Evolutionary conservation across 1,140 invertebrate genomes (phyloP), one percentile per base, ranked within the genome.

Genomic region (Nasonia giraulti): DNA sequence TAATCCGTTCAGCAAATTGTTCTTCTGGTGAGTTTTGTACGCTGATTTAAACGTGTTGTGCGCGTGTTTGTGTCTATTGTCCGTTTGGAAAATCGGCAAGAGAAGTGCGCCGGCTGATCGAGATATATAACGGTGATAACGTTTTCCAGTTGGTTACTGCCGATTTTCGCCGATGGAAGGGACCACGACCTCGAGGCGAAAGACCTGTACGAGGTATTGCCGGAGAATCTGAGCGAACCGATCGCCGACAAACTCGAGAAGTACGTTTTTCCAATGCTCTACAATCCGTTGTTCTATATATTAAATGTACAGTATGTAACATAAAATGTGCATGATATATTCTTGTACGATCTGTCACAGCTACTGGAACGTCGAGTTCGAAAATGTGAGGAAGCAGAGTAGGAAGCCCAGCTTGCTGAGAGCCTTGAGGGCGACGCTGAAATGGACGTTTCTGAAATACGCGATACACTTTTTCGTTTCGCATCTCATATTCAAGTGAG

Each of bases 321-420:
- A n/a, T n/a, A 68, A 68, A 23, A 68, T 1, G 11, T 47, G n/a
- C 23, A 23, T 68, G 0, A 23, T 68, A 2, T n/a, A 23, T 68
- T 12, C 66, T 66, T n/a, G 62, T 11, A 71, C 27, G 20, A 31
- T 71, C 31, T 17, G 68, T 40, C 23, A 71, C 47, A 87, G 86
- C 0, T 33, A 44, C 33, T 87, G 86, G 86, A 69, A 71, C 17
- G 88, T 91, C 75, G 94, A 94, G 88, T 77, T 93, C 27, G 85
- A 87, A 37, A 85, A 84, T 4, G 91, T 93, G 0, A 87, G 88
- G 77, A 83, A 87, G 0, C 89, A 91, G 37, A 88, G 89, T 1
- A 78, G 87, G 91, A 27, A 86, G 89, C 78, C 93, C 91, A 86
- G 80, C 44, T 77, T 91, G 17, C 62, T 88, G 40, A 87, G 79